Evolutionary conservation across 2,888 invertebrate genomes (phyloP).

Genomic region (Drepana falcataria): DNA sequence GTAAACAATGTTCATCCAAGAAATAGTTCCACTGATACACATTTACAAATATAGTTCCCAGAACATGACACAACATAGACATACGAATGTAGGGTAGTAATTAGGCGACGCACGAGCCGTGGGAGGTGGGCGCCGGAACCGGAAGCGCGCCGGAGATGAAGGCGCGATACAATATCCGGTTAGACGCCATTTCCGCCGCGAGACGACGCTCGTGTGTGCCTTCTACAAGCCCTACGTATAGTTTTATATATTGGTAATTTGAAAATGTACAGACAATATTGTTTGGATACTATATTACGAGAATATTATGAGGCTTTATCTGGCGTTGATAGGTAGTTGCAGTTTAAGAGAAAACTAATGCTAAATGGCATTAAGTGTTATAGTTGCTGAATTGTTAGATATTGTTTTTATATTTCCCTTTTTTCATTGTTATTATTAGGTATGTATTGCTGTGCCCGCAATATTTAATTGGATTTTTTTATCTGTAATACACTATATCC

Average conservation of each 20-base stretch:
- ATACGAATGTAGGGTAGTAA: conserved; percentile 43
- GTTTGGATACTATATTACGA: conserved; percentile 3
- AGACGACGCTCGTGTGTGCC: conserved; percentile 63
- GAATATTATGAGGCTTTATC: neutral
- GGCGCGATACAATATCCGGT: conserved; percentile 80
- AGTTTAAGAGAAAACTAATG: neutral
- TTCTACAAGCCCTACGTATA: conserved; percentile 30
- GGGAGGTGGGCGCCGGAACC: conserved; percentile 59
- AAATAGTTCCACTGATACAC: too few species aligned
- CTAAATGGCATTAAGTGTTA: neutral
- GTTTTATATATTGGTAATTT: conserved; percentile 36
- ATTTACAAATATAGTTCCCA: neutral
- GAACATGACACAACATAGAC: neutral
- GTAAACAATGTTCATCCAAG: too few species aligned
- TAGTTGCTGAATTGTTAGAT: neutral
- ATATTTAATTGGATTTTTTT: too few species aligned
- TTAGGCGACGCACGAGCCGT: conserved; percentile 66
- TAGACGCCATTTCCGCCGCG: conserved; percentile 76
- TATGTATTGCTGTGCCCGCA: too few species aligned
- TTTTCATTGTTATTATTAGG: too few species aligned
- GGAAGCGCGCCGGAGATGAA: conserved; percentile 77
- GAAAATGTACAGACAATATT: conserved; percentile 16
- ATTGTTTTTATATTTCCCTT: too few species aligned
- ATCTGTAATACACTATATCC: too few species aligned
- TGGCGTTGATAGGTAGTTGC: neutral